Evolutionary conservation across 2,888 invertebrate genomes (phyloP).

Genomic region (Temnothorax unifasciatus): DNA sequence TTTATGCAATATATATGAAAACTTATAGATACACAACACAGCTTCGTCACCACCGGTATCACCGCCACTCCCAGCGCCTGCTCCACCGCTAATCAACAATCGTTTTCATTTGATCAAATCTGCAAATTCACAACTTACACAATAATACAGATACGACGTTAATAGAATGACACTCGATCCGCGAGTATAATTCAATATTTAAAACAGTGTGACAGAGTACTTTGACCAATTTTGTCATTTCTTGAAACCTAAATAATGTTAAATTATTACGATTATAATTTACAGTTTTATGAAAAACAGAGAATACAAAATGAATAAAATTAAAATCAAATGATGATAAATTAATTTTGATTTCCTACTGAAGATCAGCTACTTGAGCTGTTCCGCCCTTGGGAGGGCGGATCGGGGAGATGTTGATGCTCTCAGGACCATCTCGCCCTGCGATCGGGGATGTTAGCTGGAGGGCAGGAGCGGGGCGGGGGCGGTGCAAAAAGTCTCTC

Average conservation of each 20-base stretch:
- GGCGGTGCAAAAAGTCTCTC: slow-evolving; percentile 65
- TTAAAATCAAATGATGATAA: not conserved
- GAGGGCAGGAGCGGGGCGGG: slow-evolving; percentile 66
- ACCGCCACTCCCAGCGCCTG: slow-evolving; percentile 57
- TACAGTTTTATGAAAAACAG: not conserved
- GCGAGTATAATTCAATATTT: not conserved
- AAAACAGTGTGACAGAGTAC: not conserved
- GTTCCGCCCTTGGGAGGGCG: not conserved
- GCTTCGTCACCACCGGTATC: slow-evolving; percentile 59
- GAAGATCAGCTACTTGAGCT: not conserved
- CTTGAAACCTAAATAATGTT: slow-evolving; percentile 6
- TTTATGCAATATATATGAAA: slow-evolving; percentile 76
- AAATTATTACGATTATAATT: not conserved
- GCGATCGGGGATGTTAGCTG: slow-evolving; percentile 30
- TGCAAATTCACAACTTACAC: not conserved
- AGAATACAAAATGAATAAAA: not conserved
- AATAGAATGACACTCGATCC: not conserved
- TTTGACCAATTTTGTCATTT: not conserved
- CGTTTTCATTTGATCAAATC: not conserved
- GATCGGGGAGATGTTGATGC: not conserved
- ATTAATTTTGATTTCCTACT: not conserved
- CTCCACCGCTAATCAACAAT: slow-evolving; percentile 31
- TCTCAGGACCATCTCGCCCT: slow-evolving; percentile 4
- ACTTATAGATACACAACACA: slow-evolving; percentile 72
- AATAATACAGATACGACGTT: slow-evolving; percentile 6